Conservation (phyloP, 2,113 vertebrate species). For the Ptilorrhoa leucosticta region DNA sequence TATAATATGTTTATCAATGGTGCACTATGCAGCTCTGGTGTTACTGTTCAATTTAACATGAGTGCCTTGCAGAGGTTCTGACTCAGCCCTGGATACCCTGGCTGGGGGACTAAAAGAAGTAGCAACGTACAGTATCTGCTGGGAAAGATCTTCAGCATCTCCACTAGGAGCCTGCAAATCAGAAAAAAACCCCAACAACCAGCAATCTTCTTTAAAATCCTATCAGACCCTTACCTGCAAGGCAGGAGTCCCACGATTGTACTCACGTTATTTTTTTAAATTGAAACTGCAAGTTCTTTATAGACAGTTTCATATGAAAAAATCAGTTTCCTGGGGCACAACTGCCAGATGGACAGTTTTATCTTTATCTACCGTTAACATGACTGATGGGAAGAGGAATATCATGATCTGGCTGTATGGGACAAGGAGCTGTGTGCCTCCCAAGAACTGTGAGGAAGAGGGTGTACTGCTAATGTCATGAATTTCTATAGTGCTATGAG, state of each 20-base stretch:
- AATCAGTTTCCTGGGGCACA: not conserved
- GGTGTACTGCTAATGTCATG: not conserved
- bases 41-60: not conserved
- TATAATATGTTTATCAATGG: not conserved
- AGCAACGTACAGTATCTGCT: not conserved
- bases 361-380: not conserved
- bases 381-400: not conserved
- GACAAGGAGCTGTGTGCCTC: not conserved
- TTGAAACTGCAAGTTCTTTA: not conserved
- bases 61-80: not conserved
- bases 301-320: not conserved
- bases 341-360: not conserved
- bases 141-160: not conserved
- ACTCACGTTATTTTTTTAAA: not conserved
- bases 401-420: not conserved
- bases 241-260: rapidly evolving
- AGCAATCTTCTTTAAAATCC: not conserved
- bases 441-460: not conserved
- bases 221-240: not conserved
- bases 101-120: not conserved
- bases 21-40: not conserved
- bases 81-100: not conserved
- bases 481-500: not conserved
- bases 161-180: not conserved
- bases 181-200: not conserved